Evolutionary conservation across 2,113 vertebrate genomes (phyloP).

Genomic region (Gobiocypris rarus): DNA sequence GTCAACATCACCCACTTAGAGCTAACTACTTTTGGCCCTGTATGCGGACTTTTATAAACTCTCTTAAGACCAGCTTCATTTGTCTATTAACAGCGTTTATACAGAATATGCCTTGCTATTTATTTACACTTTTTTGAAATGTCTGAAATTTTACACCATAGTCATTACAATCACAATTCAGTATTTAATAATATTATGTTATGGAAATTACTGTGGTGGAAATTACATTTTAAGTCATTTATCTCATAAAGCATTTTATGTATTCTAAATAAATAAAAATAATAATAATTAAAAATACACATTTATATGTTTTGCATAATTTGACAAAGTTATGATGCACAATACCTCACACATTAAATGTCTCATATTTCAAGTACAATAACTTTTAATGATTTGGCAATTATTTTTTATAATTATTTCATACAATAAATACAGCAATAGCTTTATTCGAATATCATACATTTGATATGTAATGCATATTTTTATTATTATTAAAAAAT

Average conservation of each 20-base stretch:
- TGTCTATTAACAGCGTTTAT: neutral
- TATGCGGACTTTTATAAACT: neutral
- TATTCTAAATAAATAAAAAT: neutral
- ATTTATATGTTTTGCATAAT: neutral
- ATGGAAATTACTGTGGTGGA: neutral
- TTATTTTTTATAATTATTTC: too few relatives aligned
- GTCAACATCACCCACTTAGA: conserved; percentile 3
- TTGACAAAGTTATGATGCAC: neutral
- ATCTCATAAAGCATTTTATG: neutral
- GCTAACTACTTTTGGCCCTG: conserved; percentile 6
- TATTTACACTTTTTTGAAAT: neutral
- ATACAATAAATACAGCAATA: too few relatives aligned
- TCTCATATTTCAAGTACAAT: neutral
- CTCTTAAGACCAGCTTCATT: neutral
- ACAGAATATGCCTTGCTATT: neutral
- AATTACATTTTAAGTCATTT: neutral
- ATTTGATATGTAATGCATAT: neutral
- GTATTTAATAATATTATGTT: neutral
- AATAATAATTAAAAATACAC: neutral
- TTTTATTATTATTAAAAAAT: neutral
- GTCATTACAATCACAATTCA: neutral
- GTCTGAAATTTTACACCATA: neutral
- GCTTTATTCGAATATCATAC: neutral
- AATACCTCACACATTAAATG: neutral
- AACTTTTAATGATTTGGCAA: too few relatives aligned